Evolutionary conservation across 1,140 invertebrate genomes (phyloP).

Genomic region (Musca domestica): DNA sequence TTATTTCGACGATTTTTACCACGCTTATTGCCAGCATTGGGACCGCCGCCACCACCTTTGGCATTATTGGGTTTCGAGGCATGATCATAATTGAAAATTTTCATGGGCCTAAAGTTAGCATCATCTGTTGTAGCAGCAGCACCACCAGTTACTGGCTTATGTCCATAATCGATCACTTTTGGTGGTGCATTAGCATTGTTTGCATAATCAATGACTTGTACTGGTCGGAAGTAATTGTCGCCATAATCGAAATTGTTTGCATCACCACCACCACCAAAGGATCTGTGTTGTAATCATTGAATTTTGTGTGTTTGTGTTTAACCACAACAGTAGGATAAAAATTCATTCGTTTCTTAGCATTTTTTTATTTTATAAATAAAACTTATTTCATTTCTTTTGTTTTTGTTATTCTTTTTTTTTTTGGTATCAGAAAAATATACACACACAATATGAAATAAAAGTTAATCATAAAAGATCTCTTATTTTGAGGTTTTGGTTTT

Average conservation of each 20-base stretch:
- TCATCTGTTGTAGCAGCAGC: not conserved
- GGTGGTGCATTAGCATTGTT: slow-evolving; percentile 50
- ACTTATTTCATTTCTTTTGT: slow-evolving; percentile 12
- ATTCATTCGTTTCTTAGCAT: slow-evolving; percentile 13
- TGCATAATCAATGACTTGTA: slow-evolving; percentile 51
- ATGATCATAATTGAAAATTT: slow-evolving; percentile 63
- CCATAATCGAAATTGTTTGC: slow-evolving; percentile 20
- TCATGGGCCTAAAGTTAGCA: slow-evolving; percentile 53
- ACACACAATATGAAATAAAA: too few relatives aligned
- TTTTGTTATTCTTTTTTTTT: slow-evolving; percentile 4
- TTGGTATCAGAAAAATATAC: not conserved
- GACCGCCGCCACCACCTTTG: not conserved
- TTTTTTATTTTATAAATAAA: slow-evolving; percentile 7
- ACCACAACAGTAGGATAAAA: slow-evolving; percentile 16
- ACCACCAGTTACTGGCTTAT: slow-evolving; percentile 54
- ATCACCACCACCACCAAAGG: slow-evolving; percentile 7
- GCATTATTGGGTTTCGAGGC: slow-evolving; percentile 46
- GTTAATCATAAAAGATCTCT: too few relatives aligned
- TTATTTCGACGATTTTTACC: too few relatives aligned
- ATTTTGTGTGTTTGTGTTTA: slow-evolving; percentile 21
- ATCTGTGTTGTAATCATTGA: slow-evolving; percentile 24
- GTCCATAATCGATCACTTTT: slow-evolving; percentile 73
- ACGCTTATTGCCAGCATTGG: not conserved
- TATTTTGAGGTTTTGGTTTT: too few relatives aligned
- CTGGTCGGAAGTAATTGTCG: slow-evolving; percentile 40